Evolutionary conservation across 2,888 invertebrate species (phyloP).

Genomic region (Bugulina stolonifera): DNA sequence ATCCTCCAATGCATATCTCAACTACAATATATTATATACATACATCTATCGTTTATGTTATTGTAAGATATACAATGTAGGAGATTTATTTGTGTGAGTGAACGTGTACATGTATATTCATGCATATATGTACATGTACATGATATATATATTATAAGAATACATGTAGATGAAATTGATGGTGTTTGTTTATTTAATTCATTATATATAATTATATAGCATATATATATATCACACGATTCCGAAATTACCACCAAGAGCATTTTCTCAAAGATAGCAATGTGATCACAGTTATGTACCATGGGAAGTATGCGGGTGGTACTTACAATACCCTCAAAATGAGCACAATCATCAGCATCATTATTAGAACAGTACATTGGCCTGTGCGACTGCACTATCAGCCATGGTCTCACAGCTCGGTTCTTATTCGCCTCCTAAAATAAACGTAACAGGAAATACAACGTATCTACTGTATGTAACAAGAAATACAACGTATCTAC

Average conservation of each 20-base stretch:
- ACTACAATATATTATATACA: background rate
- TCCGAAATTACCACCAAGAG: too few species aligned
- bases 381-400: constrained; percentile 51
- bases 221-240: background rate
- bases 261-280: too few species aligned
- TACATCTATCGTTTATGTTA: background rate
- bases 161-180: background rate
- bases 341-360: constrained; percentile 71
- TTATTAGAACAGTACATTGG: constrained; percentile 60
- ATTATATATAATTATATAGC: background rate
- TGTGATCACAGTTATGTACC: too few species aligned
- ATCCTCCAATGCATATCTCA: constrained; percentile 63
- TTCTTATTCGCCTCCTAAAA: constrained; percentile 49
- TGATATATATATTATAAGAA: background rate
- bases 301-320: background rate
- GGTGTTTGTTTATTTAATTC: background rate
- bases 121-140: background rate
- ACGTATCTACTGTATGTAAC: too few species aligned
- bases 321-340: constrained; percentile 41
- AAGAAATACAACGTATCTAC: too few species aligned
- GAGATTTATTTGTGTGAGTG: constrained; percentile 1
- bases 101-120: background rate
- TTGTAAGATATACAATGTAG: background rate
- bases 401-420: constrained; percentile 49
- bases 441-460: too few species aligned